Percentiles rank a stretch among this genome's conserved stretches.
These are phyloP conservation scores for Hylyphantes graminicola DNA, from an alignment of 1,140 invertebrate species.

Conservation along the genomic window DNA sequence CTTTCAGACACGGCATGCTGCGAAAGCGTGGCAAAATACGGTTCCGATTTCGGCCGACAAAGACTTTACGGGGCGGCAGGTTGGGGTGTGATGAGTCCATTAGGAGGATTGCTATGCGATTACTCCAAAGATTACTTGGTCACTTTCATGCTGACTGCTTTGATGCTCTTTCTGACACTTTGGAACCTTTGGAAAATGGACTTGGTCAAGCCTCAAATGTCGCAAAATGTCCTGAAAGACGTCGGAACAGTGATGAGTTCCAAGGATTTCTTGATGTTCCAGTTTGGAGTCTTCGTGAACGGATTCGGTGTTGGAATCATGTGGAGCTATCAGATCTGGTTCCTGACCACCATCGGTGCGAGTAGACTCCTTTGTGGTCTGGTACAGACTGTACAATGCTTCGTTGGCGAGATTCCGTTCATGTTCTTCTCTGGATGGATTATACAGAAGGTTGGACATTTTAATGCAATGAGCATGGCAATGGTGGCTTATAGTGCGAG, in stretches of 20 bases:
- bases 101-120: slow-evolving; percentile 8
- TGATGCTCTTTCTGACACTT: background rate
- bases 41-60: background rate
- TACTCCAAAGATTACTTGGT: background rate
- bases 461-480: slow-evolving; percentile 83
- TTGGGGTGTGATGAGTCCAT: background rate
- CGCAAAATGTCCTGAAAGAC: slow-evolving; percentile 25
- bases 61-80: background rate
- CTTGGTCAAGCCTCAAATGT: slow-evolving; percentile 27
- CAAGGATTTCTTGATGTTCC: slow-evolving; percentile 12
- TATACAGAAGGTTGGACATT: slow-evolving; percentile 83
- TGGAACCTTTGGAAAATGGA: slow-evolving; percentile 31
- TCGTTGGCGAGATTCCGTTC: slow-evolving; percentile 88
- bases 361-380: slow-evolving; percentile 18
- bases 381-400: slow-evolving; percentile 73
- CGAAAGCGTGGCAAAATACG: background rate
- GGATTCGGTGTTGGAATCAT: slow-evolving; percentile 9
- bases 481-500: slow-evolving; percentile 74
- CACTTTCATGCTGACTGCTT: slow-evolving; percentile 5
- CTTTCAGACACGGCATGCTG: too few relatives aligned
- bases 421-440: slow-evolving; percentile 86
- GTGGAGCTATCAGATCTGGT: slow-evolving; percentile 21
- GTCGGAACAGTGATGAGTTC: slow-evolving; percentile 12
- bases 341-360: slow-evolving; percentile 16
- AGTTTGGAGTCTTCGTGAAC: slow-evolving; percentile 20